Evolutionary conservation across 2,113 vertebrate species (phyloP), one percentile per base, ranked within the genome.

Genomic region (Alethe diademata): DNA sequence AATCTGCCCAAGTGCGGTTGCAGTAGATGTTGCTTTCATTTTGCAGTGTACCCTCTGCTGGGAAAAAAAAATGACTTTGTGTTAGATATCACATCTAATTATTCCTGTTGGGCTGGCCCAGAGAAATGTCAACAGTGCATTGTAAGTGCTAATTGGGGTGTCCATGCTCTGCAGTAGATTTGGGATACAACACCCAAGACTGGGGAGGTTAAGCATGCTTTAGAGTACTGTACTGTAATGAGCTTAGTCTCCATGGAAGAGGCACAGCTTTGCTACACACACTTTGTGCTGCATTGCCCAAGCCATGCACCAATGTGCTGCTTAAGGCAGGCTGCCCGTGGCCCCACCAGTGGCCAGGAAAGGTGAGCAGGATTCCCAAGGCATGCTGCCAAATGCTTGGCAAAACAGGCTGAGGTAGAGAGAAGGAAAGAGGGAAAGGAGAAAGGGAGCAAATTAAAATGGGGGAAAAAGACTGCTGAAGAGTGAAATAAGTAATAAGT

Each of bases 131-230:
- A 97, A 96, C 94, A 95, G 95, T 95, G 90, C 95, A 96, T 92
- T 95, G 95, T 93, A 97, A 97, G 96, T 94, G 96, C 95, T 97
- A 97, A 97, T 97, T 97, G 95, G 95, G 96, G 91, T 97, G 96
- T 94, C 96, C 95, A 71, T 96, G 95, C 95, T 96, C 95, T 92
- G 86, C 95, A 94, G 95, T 43, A 91, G 93, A 92, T 96, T 96
- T 96, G 93, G 96, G 95, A 92, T 93, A 91, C 95, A 92, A 96
- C 95, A 89, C 92, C 93, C 96, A 86, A 84, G 90, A 88, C 90
- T 81, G 86, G 93, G 94, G 96, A 95, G 95, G 96, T 96, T 96
- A 97, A 96, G 92, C 88, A 3, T 85, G 95, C 97, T 97, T 96
- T 96, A 96, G 93, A 97, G 94, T 89, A 94, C 90, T 92, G 90